These are phyloP conservation scores for Ceramica pisi DNA, from an alignment of 2,888 invertebrate genomes.

Conservation along the genomic window DNA sequence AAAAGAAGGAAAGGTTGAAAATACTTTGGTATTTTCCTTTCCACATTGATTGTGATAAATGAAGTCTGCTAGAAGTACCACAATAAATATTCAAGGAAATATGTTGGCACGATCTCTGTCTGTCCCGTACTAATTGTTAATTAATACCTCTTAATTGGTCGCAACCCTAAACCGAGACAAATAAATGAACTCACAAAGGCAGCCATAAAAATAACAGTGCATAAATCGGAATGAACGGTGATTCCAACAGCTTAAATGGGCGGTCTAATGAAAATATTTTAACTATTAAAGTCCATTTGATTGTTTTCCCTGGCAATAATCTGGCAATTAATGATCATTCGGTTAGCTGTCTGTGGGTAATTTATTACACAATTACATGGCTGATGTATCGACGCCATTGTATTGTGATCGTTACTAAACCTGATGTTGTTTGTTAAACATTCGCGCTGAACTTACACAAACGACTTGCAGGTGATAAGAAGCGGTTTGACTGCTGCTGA, in stretches of 20 bases:
- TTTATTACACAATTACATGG: constrained; percentile 59
- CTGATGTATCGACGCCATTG: constrained; percentile 48
- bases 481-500: constrained; percentile 22
- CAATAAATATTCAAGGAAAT: constrained; percentile 39
- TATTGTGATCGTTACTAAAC: constrained; percentile 36
- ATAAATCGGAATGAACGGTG: constrained; percentile 79
- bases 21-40: constrained; percentile 23
- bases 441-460: constrained; percentile 29
- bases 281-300: constrained; percentile 77
- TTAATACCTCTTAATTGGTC: constrained; percentile 71
- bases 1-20: constrained; percentile 19
- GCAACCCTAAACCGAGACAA: constrained; percentile 72
- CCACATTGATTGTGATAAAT: constrained; percentile 28
- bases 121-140: constrained; percentile 41
- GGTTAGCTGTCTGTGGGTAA: constrained; percentile 56
- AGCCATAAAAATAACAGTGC: constrained; percentile 74
- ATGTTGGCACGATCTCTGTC: constrained; percentile 35
- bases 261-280: constrained; percentile 81
- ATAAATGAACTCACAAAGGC: constrained; percentile 76
- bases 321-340: constrained; percentile 72
- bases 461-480: constrained; percentile 29
- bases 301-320: constrained; percentile 78
- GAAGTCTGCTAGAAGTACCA: constrained; percentile 5
- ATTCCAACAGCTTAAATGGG: constrained; percentile 77
- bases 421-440: constrained; percentile 53